Conservation (phyloP, 2,797 vertebrate species). For the Chaunax sp. region DNA sequence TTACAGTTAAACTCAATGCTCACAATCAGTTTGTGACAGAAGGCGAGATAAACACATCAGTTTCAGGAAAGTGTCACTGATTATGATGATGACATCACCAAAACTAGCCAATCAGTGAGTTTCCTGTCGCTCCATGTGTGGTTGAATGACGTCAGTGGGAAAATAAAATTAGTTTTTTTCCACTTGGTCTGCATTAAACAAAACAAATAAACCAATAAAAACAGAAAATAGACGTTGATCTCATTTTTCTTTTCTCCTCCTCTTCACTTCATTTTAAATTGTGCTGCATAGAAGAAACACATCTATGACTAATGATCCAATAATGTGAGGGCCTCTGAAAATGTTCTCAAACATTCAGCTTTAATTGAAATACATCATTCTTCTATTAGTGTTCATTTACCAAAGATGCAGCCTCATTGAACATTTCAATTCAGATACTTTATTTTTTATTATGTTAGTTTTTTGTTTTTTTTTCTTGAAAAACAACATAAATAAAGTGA, state of each 20-base stretch:
- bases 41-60: too few relatives aligned
- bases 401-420: slow-evolving; percentile 2
- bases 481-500: too few relatives aligned
- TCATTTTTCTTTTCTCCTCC: neutral
- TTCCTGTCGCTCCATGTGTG: too few relatives aligned
- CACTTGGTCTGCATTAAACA: neutral
- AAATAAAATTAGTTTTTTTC: too few relatives aligned
- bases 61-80: too few relatives aligned
- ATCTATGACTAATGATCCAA: neutral
- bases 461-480: too few relatives aligned
- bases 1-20: neutral
- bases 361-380: slow-evolving; percentile 28
- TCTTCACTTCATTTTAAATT: neutral
- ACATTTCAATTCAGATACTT: neutral
- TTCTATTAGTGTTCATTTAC: neutral
- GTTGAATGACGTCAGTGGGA: too few relatives aligned
- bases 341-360: slow-evolving; percentile 20
- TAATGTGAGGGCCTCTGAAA: slow-evolving; percentile 22
- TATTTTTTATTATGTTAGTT: too few relatives aligned
- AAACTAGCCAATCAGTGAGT: too few relatives aligned
- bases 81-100: too few relatives aligned
- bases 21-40: too few relatives aligned
- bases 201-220: neutral
- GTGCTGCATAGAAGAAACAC: neutral
- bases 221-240: neutral